phyloP scores from a whole-genome alignment of 2,797 vertebrate species.

The Sphaeramia orbicularis region DNA sequence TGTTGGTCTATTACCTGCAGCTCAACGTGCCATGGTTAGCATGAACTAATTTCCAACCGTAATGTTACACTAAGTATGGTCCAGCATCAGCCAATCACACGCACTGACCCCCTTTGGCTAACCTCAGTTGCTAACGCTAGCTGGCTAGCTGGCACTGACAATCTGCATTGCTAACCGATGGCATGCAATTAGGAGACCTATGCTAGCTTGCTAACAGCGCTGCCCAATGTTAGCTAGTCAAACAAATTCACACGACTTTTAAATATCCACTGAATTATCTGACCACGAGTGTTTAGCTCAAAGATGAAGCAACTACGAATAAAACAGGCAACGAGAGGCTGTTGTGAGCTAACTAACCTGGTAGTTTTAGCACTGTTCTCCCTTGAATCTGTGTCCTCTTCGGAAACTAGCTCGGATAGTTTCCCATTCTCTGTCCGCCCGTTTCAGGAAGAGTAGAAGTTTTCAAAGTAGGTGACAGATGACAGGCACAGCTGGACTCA shows the following conservation, averaged over 20 bases:
- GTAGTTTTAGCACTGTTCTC: slow-evolving; percentile 67
- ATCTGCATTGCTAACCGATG: slow-evolving; percentile 50
- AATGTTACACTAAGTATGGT: neutral
- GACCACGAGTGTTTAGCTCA: slow-evolving; percentile 13
- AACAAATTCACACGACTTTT: neutral
- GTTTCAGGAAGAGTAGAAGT: slow-evolving; percentile 37
- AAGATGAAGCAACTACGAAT: slow-evolving; percentile 35
- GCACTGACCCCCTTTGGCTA: slow-evolving; percentile 51
- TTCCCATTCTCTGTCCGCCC: slow-evolving; percentile 70
- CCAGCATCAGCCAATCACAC: slow-evolving; percentile 51
- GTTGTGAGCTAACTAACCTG: slow-evolving; percentile 76
- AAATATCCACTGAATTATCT: neutral
- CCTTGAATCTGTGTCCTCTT: slow-evolving; percentile 56
- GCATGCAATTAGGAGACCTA: slow-evolving; percentile 36
- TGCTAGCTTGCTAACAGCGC: slow-evolving; percentile 39
- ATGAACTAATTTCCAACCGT: neutral
- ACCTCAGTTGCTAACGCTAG: slow-evolving; percentile 71
- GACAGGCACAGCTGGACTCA: slow-evolving; percentile 62
- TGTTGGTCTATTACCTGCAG: neutral
- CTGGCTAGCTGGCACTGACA: slow-evolving; percentile 67
- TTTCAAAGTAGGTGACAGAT: slow-evolving; percentile 59
- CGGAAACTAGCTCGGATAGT: slow-evolving; percentile 73
- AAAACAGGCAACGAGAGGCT: slow-evolving; percentile 35
- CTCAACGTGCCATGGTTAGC: neutral
- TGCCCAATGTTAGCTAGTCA: neutral